These are phyloP conservation scores for Centropus bengalensis DNA, from an alignment of 2,113 vertebrate genomes.

Conservation along the genomic window DNA sequence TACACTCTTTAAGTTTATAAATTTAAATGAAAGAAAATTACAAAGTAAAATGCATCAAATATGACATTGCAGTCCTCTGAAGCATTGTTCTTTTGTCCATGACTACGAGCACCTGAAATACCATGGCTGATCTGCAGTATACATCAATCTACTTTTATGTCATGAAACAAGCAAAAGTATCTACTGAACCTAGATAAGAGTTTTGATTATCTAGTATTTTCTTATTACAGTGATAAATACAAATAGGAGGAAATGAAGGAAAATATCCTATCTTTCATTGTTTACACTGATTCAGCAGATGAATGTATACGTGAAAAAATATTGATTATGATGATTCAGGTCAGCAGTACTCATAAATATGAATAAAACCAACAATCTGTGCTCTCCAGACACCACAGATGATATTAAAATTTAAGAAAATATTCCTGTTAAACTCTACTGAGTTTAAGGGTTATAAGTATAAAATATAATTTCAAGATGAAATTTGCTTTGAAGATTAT, in stretches of 20 bases:
- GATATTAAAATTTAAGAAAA: background rate
- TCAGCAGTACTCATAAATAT: background rate
- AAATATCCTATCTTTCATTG: background rate
- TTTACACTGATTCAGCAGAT: conserved; percentile 14
- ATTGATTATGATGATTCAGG: background rate
- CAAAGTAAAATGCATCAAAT: background rate
- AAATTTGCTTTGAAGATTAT: background rate
- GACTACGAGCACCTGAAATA: background rate
- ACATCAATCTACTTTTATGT: background rate
- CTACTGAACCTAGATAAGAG: background rate
- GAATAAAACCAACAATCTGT: conserved; percentile 4
- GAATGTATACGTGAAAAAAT: background rate
- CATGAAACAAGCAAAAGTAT: background rate
- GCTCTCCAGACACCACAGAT: background rate
- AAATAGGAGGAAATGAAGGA: background rate
- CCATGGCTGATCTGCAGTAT: background rate
- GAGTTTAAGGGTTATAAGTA: background rate
- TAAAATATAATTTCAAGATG: background rate
- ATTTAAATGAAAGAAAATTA: background rate
- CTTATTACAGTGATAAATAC: background rate
- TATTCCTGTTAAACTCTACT: background rate
- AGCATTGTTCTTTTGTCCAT: background rate
- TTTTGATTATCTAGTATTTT: background rate
- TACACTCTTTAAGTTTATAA: background rate
- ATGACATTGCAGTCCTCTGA: background rate